Evolutionary conservation across 2,797 vertebrate genomes (phyloP), one percentile per base, ranked within the genome.

Genomic region (Euthynnus affinis): DNA sequence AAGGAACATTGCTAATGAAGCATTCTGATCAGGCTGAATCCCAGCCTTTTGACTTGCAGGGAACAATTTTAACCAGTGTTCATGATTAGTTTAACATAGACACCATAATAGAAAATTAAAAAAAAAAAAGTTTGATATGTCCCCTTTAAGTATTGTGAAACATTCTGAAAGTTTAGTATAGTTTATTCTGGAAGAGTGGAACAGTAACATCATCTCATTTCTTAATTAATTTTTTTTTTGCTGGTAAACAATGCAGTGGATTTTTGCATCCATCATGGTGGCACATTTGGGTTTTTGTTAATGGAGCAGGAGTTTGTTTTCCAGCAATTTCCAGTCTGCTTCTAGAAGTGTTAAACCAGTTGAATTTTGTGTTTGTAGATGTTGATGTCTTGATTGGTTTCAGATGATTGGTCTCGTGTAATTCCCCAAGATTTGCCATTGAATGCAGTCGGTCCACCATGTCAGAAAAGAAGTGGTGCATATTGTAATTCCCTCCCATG

Each of bases 141-240:
- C 17, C 46, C 46, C 15, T 64, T 74, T 40, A 37, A 56, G n/a
- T 34, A 44, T 61, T 40, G 44, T 4, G 49, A 25, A 62, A 37
- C 7, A 34, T 42, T 60, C 29, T 57, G 42, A 40, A 70, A 57
- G 23, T 49, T 57, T 49, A 56, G 48, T 51, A 20, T 29, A 48
- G 42, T 60, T 78, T 48, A 40, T 51, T n/a, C 23, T 37, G 44
- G n/a, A 69, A n/a, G n/a, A n/a, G n/a, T n/a, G 32, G 59, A 74
- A 55, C 22, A 7, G 44, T 18, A 56, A 25, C 42, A 8, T 56
- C 40, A 25, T 69, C 55, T 20, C 32, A 42, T 13, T 13, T 42
- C 12, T 40, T 9, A 5, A 32, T 32, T 32, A 9, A 37, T 37
- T 37, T 46, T n/a, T 49, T 48, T 58, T 70, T 64, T 13, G 27